Base-by-base conservation (phyloP, 2,797 vertebrate species). In the Liasis olivaceus region DNA sequence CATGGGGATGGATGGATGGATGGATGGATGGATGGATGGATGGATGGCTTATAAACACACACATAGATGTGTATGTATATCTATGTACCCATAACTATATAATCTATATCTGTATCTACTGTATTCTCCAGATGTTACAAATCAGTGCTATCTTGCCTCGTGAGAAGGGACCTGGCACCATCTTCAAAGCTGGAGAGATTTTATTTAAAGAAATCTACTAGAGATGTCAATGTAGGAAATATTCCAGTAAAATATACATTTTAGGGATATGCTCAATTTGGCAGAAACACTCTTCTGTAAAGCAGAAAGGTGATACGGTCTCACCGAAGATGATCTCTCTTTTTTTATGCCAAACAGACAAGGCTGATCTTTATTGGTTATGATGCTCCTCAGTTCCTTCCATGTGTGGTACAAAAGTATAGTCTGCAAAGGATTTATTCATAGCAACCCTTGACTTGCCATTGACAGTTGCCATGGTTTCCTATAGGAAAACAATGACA, bases 401-500 rank as follows among this genome's bases (percentile, higher is more conserved):
- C n/a, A 20, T 0, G 2, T 0, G n/a, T 5, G 87, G 51, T 81
- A 84, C 42, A 94, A 91, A 94, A 96, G 92, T 58, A 91, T 0
- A 22, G 42, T 91, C 91, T 69, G 24, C 2, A 14, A 93, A 93
- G 63, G 60, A 56, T 56, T 84, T 58, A 91, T 72, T 91, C 94
- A 87, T 17, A 94, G 94, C 93, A 91, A 56, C 90, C 62, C 91
- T 87, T 84, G 91, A 93, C 69, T 92, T 93, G 66, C 2, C 17
- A 2, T 85, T 93, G 81, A 92, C 92, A 66, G 84, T 89, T 95
- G 91, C 94, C 84, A 72, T 89, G 93, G 95, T 87, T 94, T 90
- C 91, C 94, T 56, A 69, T 24, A 0, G 0, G 60, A 91, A 93
- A 94, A 90, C 94, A 90, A 89, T 51, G 81, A 63, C 20, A 89